Conservation (phyloP, 2,888 invertebrate species). For the Euplagia quadripunctaria region DNA sequence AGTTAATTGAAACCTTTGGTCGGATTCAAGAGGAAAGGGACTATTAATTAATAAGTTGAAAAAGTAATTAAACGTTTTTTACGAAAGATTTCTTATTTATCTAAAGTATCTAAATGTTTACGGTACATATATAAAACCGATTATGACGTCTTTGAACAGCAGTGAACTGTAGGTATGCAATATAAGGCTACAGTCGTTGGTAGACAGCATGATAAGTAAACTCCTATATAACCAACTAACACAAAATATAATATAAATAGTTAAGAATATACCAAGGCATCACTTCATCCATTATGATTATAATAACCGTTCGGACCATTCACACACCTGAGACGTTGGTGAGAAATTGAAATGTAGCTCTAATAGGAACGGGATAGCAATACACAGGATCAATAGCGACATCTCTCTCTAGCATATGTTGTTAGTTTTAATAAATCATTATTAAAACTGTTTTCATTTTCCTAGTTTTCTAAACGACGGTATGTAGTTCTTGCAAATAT, state of each 20-base stretch:
- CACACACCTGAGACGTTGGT: slow-evolving; percentile 34
- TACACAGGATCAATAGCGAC: background rate
- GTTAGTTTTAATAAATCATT: background rate
- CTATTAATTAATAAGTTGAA: slow-evolving; percentile 31
- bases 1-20: slow-evolving; percentile 36
- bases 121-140: too few species aligned
- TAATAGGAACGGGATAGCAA: background rate
- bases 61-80: slow-evolving; percentile 32
- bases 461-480: background rate
- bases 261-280: background rate
- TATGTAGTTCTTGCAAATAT: too few species aligned
- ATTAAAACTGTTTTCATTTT: background rate
- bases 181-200: too few species aligned
- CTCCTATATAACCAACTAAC: background rate
- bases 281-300: slow-evolving; percentile 16
- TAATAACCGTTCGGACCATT: slow-evolving; percentile 23
- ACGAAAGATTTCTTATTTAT: background rate
- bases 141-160: background rate
- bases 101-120: background rate
- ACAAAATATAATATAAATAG: background rate
- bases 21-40: slow-evolving; percentile 25
- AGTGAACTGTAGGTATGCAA: background rate
- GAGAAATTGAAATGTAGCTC: slow-evolving; percentile 12
- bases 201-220: background rate
- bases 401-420: background rate